Evolutionary conservation across 2,113 vertebrate genomes (phyloP).

Genomic region (Callospermophilus lateralis): DNA sequence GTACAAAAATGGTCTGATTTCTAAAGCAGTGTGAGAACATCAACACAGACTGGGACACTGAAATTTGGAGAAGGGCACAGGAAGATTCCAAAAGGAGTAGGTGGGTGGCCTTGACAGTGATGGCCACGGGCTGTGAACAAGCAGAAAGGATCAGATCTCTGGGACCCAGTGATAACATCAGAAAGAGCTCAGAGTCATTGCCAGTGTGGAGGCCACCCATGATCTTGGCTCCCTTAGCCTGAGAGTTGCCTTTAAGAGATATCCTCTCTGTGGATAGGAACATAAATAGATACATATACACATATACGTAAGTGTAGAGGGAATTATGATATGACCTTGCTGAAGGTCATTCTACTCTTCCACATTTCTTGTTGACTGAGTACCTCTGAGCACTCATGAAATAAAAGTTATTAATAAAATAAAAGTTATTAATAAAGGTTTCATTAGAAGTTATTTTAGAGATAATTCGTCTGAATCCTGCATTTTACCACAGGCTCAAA

Average conservation of each 20-base stretch:
- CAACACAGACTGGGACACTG: not conserved
- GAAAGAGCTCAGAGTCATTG: not conserved
- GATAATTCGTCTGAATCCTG: not conserved
- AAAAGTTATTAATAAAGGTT: not conserved
- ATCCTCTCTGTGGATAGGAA: not conserved
- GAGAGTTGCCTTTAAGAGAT: not conserved
- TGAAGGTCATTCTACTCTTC: not conserved
- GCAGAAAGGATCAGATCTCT: not conserved
- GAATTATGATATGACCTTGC: not conserved
- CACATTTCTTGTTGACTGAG: not conserved
- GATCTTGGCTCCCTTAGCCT: not conserved
- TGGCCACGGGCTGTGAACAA: not conserved
- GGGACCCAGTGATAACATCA: not conserved
- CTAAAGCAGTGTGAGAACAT: not conserved
- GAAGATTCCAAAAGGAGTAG: not conserved
- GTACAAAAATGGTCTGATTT: not conserved
- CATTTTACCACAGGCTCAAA: not conserved
- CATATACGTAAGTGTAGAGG: not conserved
- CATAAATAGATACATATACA: not conserved
- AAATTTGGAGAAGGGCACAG: not conserved
- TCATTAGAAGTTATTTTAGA: not conserved
- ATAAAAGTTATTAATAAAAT: not conserved
- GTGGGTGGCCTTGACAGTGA: not conserved
- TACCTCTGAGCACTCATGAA: not conserved
- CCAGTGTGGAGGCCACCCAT: not conserved